Evolutionary conservation across 2,797 vertebrate species (phyloP).

Genomic region (Pseudocheirus occidentalis): DNA sequence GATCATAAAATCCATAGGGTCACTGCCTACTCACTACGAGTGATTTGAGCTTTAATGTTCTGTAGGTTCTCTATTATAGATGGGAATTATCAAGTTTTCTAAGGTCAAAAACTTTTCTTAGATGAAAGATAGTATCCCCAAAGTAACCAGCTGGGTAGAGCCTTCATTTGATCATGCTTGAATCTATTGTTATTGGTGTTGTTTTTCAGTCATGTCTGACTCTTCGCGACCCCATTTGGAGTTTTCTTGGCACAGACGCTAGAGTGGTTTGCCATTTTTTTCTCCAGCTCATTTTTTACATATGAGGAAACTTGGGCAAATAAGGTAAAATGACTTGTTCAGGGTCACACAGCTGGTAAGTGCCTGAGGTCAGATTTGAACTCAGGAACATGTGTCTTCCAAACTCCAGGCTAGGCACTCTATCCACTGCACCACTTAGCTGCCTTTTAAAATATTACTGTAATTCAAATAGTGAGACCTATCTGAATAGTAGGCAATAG

Average conservation of each 20-base stretch:
- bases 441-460: background rate
- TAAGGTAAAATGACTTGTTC: background rate
- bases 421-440: no score
- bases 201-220: no score
- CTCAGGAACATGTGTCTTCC: background rate
- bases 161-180: conserved; percentile 86
- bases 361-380: background rate
- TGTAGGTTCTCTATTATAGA: conserved; percentile 67
- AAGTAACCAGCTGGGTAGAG: conserved; percentile 90
- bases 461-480: background rate
- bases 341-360: background rate
- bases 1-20: background rate
- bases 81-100: conserved; percentile 82
- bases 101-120: conserved; percentile 89
- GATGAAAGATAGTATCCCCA: conserved; percentile 84
- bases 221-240: no score
- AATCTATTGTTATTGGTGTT: background rate
- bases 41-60: conserved; percentile 67
- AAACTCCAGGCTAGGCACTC: no score
- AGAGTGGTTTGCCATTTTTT: background rate
- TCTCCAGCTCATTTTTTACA: background rate
- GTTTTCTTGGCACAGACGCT: no score
- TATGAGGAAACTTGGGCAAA: background rate
- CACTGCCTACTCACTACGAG: conserved; percentile 41
- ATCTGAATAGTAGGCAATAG: background rate